A percentile compares a stretch with the other conserved stretches of the same genome.
Conservation (phyloP, 2,797 vertebrate genomes). For the Pempheris klunzingeri region DNA sequence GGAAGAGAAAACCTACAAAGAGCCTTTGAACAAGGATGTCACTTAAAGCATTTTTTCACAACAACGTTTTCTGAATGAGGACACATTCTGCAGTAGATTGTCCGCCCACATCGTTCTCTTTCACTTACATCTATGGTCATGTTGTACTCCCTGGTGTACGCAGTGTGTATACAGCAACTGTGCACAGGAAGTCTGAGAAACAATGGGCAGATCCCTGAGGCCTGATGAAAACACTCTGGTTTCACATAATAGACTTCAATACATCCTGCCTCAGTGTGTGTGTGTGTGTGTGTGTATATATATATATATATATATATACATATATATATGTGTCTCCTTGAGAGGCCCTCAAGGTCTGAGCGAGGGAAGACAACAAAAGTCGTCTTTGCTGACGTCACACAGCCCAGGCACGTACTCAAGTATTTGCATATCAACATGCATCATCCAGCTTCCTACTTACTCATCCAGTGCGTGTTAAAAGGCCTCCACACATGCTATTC, state of each 20-base stretch:
- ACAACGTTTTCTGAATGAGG: constrained; percentile 27
- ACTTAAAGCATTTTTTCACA: constrained; percentile 4
- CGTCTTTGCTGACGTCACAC: constrained; percentile 35
- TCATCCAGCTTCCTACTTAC: constrained; percentile 40
- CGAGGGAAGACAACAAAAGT: constrained; percentile 26
- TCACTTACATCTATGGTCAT: constrained; percentile 30
- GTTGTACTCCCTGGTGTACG: constrained; percentile 29
- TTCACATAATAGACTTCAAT: constrained; percentile 30
- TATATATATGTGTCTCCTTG: too few species aligned
- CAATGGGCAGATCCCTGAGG: constrained; percentile 34
- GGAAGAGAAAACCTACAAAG: constrained; percentile 13
- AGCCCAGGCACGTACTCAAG: constrained; percentile 15
- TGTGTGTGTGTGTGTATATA: too few species aligned
- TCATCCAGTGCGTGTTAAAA: constrained; percentile 31
- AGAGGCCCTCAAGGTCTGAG: constrained; percentile 32
- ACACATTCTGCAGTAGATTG: constrained; percentile 11
- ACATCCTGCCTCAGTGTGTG: background rate
- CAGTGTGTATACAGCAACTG: constrained; percentile 21
- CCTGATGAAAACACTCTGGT: constrained; percentile 37
- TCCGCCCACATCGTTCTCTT: constrained; percentile 23
- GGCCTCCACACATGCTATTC: constrained; percentile 22
- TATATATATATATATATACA: too few species aligned
- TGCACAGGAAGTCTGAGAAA: constrained; percentile 24
- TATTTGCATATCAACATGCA: constrained; percentile 23
- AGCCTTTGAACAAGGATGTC: background rate